Base-by-base conservation (phyloP, 92 coral and sea anemone species). In the Scolanthus callimorphus region DNA sequence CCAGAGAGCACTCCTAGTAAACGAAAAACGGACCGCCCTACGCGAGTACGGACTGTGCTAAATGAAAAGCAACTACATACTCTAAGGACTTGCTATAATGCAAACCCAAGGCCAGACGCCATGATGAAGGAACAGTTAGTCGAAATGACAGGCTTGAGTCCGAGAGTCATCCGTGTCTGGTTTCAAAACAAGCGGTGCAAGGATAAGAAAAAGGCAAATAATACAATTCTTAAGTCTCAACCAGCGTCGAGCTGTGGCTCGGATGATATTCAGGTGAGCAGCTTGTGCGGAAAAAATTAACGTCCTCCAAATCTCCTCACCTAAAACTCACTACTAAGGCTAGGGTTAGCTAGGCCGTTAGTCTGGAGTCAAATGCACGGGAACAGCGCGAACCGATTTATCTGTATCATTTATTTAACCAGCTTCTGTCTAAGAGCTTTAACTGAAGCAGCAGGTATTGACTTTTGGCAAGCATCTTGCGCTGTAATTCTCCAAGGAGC, bases 41-140 rank as follows among this genome's bases (percentile, higher is more conserved):
- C 99, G 11, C 81, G 99, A 22, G 88, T 94, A 56, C 84, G 99
- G 49, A 94, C 99, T 3, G 99, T 94, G 22, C 65, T 94, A 39
- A 94, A 94, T 59, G 99, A 94, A 47, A 94, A 94, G 60, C 99
- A 94, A 63, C 74, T 94, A 25, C 99, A 94, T 57, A 94, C 99
- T 6, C 69, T 94, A 31, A 76, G 99, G 47, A 89, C 99, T 11
- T 94, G 99, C 37, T 94, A 94, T 46, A 89, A 85, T 37, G 97
- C 99, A 19, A 94, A 94, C 48, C 99, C 99, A 11, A 82, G 99
- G n/a, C 99, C 99, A 1, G 99, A 94, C 60, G 99, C 99, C 4
- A 94, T 94, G 99, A 89, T 94, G 99, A 94, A 94, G 34, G 99
- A 94, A 60, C 99, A 94, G 66, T 81, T 94, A 1, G 99, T 94